phyloP scores from a whole-genome alignment of 1,140 invertebrate species.

The Alviniconcha marisindica region DNA sequence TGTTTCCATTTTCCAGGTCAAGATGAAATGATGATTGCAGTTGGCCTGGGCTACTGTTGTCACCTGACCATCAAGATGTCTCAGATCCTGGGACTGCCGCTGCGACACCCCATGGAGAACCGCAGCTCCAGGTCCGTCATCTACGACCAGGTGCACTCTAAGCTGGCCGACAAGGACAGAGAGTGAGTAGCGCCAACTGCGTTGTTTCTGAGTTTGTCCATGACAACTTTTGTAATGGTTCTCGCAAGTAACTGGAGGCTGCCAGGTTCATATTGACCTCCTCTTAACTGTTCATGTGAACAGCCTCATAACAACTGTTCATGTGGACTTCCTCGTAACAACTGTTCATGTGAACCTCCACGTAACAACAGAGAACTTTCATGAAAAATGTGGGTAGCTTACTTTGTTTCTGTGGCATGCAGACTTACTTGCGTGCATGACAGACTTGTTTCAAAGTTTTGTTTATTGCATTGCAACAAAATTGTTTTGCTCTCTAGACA shows the following conservation, averaged over 20 bases:
- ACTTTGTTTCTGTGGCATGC: no score
- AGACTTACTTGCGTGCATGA: no score
- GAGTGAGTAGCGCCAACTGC: conserved; percentile 80
- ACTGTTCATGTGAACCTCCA: no score
- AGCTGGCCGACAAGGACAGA: conserved; percentile 84
- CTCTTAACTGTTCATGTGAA: no score
- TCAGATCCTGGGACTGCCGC: conserved; percentile 86
- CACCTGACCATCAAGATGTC: conserved; percentile 88
- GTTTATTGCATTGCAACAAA: background rate
- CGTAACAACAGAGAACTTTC: no score
- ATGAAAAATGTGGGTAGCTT: no score
- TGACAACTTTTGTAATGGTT: background rate
- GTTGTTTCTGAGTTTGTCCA: background rate
- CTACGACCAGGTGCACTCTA: conserved; percentile 85
- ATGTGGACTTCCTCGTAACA: no score
- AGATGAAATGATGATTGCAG: conserved; percentile 83
- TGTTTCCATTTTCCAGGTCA: conserved; percentile 79
- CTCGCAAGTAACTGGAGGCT: no score
- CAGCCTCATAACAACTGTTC: no score
- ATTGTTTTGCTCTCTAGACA: background rate
- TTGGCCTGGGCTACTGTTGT: conserved; percentile 88
- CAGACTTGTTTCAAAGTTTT: background rate
- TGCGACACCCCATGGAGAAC: conserved; percentile 87
- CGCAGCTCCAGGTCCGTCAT: conserved; percentile 87
- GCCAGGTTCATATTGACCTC: no score